Conservation (phyloP, 2,888 invertebrate species). For the Mystacides longicornis region DNA sequence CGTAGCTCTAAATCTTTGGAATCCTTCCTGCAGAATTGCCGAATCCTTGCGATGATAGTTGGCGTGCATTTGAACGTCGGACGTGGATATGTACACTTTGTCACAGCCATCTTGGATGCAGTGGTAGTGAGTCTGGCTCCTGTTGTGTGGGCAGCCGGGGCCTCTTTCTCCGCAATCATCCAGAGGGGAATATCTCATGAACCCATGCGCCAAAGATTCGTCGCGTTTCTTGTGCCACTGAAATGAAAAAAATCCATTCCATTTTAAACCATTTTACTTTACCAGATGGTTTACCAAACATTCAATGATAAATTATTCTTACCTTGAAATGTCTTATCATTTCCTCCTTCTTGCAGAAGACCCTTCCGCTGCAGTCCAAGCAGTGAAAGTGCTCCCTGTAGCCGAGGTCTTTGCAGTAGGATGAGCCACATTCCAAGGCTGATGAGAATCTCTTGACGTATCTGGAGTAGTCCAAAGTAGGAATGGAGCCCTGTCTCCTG, state of each 20-base stretch:
- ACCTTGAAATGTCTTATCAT: constrained; percentile 93
- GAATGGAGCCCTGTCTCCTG: constrained; percentile 51
- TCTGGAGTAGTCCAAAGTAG: constrained; percentile 79
- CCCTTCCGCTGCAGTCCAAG: constrained; percentile 61
- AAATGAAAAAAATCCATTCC: constrained; percentile 16
- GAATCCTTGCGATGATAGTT: constrained; percentile 98
- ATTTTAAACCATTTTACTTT: too few species aligned
- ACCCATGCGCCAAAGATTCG: constrained; percentile 92
- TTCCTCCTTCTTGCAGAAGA: constrained; percentile 97
- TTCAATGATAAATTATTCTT: too few species aligned
- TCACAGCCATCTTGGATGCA: constrained; percentile 91
- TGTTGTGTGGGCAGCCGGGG: constrained; percentile 81
- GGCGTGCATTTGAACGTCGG: constrained; percentile 99
- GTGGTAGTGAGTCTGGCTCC: constrained; percentile 94
- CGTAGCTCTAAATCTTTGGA: constrained; percentile 91
- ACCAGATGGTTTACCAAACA: too few species aligned
- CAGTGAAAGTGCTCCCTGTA: constrained; percentile 96
- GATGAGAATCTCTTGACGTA: constrained; percentile 82
- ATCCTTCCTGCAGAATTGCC: constrained; percentile 95
- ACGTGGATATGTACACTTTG: constrained; percentile 97
- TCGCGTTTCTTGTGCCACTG: constrained; percentile 98
- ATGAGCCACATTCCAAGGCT: constrained; percentile 74
- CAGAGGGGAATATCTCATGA: constrained; percentile 88
- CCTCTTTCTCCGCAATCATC: constrained; percentile 91
- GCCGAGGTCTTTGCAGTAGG: constrained; percentile 80